These are phyloP conservation scores for Ricordea florida DNA, from an alignment of 92 coral and sea anemone species.

Conservation along the genomic window DNA sequence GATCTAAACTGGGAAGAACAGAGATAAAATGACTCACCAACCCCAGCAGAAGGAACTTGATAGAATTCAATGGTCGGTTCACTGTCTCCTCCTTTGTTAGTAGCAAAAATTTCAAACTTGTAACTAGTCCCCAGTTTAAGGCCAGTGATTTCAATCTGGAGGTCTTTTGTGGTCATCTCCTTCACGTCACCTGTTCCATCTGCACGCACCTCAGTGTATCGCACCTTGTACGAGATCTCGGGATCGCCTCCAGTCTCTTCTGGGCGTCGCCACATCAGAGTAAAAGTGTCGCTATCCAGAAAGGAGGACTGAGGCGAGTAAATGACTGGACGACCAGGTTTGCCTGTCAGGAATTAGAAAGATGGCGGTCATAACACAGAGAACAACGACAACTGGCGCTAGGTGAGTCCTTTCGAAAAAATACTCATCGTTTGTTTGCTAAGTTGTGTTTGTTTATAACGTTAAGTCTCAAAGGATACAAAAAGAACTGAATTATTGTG, in stretches of 20 bases:
- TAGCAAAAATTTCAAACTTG: constrained; percentile 52
- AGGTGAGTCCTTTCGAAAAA: too few relatives aligned
- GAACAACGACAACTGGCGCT: too few relatives aligned
- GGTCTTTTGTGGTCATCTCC: neutral
- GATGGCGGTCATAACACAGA: too few relatives aligned
- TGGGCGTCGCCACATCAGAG: constrained; percentile 63
- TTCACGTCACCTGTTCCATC: neutral
- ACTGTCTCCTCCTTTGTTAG: constrained; percentile 49
- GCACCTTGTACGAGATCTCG: constrained; percentile 35
- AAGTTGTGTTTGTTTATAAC: too few relatives aligned
- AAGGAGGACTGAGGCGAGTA: constrained; percentile 29
- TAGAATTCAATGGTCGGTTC: constrained; percentile 22
- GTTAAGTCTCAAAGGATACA: too few relatives aligned
- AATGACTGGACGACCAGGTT: constrained; percentile 65
- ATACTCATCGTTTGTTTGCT: too few relatives aligned
- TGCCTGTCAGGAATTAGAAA: constrained; percentile 17
- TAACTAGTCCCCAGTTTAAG: neutral
- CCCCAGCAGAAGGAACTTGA: neutral
- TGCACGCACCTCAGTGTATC: neutral
- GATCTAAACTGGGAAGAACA: too few relatives aligned
- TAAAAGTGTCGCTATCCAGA: constrained; percentile 30
- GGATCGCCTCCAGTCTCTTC: constrained; percentile 63
- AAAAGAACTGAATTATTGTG: too few relatives aligned
- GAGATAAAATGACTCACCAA: too few relatives aligned
- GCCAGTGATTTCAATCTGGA: neutral